Evolutionary conservation across 2,888 invertebrate species (phyloP), one percentile per base, ranked within the genome.

Genomic region (Pristionchus exspectatus): DNA sequence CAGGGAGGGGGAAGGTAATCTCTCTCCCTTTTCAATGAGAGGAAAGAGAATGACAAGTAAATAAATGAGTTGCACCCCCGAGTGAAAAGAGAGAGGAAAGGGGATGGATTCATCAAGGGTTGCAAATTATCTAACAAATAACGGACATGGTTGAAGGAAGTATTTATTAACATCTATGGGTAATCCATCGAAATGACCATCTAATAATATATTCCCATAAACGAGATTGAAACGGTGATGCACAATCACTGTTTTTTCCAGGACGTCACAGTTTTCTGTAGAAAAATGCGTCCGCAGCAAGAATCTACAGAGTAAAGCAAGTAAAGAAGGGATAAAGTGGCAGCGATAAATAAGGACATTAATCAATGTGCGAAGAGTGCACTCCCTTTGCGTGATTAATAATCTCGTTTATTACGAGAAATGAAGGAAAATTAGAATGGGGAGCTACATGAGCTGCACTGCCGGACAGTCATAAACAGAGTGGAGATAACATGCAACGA

Each of bases 11-110:
- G 85, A 85, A 85, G 85, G 85, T 85, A 83, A 83, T 83, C 54
- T 83, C 83, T 83, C 83, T 77, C 83, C n/a, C 54, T 38, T 74
- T 74, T 38, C 54, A 54, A 83, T 44, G 77, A 83, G 83, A 50
- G n/a, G 54, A 83, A 27, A 83, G 83, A 83, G 83, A 83, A 54
- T 83, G 83, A 83, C 83, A 83, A 83, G 54, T 83, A 83, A 83
- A 83, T 83, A 83, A 83, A 83, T 83, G 74, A 74, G 74, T 74
- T 74, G 38, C 38, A 83, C 83, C 44, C n/a, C n/a, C 14, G 54
- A 83, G 38, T 33, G 77, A 44, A 27, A 33, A 83, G 38, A 77
- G 77, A 44, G 54, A n/a, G 50, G 21, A 24, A 27, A 66, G 27
- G 12, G 66, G 66, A 27, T n/a, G 66, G 27, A 27, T 66, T 27